phyloP scores from a whole-genome alignment of 2,888 invertebrate species.

The Sipunculus nudus region DNA sequence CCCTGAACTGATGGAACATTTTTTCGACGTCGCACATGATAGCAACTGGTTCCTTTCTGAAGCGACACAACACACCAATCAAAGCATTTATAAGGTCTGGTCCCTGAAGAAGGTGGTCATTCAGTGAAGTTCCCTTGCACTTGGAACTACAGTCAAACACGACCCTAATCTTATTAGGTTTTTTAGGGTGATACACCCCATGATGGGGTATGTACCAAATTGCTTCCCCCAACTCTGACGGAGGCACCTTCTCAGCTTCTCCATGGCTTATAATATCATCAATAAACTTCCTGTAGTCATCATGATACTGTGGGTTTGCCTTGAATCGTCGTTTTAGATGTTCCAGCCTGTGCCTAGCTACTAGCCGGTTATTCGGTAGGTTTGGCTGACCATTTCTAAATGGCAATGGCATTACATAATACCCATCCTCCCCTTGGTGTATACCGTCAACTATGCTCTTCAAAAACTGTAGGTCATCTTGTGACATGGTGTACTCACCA shows the following conservation, averaged over 20 bases:
- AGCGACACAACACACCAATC: slow-evolving; percentile 21
- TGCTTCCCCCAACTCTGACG: neutral
- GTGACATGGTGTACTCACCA: too few relatives aligned
- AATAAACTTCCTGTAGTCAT: neutral
- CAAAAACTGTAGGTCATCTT: too few relatives aligned
- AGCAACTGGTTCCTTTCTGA: slow-evolving; percentile 23
- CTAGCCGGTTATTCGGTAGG: neutral
- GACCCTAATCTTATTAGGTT: slow-evolving; percentile 21
- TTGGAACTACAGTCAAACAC: slow-evolving; percentile 32
- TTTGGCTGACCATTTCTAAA: neutral
- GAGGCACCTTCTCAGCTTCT: too few relatives aligned
- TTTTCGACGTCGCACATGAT: slow-evolving; percentile 30
- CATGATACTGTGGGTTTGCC: neutral
- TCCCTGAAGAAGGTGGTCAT: slow-evolving; percentile 24
- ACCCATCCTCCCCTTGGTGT: too few relatives aligned
- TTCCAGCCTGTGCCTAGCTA: neutral
- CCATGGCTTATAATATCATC: neutral
- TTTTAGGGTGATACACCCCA: slow-evolving; percentile 18
- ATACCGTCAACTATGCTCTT: too few relatives aligned
- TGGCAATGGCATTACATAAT: neutral
- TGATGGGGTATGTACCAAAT: slow-evolving; percentile 23
- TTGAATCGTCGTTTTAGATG: neutral
- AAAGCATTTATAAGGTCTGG: slow-evolving; percentile 28
- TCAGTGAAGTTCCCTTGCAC: slow-evolving; percentile 21
- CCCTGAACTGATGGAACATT: slow-evolving; percentile 32